A percentile compares a stretch with the other conserved stretches of the same genome.
Conservation (phyloP, 2,113 vertebrate genomes). For the Atractosteus spatula region DNA sequence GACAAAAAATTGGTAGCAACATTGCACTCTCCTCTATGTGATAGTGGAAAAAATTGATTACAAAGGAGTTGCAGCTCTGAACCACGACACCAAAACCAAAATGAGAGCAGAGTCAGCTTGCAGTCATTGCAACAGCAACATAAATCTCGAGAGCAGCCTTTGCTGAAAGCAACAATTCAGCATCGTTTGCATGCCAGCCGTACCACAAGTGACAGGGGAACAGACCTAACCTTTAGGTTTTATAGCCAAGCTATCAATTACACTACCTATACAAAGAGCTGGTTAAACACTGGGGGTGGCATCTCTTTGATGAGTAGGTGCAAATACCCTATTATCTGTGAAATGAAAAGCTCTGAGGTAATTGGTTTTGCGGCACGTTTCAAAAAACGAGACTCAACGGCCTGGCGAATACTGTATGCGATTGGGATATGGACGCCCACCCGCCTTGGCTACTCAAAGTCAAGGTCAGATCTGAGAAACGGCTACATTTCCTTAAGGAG, state of each 20-base stretch:
- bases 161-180: neutral
- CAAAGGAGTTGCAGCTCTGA: constrained; percentile 20
- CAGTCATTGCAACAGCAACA: constrained; percentile 10
- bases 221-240: neutral
- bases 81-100: constrained; percentile 15
- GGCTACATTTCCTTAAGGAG: too few relatives aligned
- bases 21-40: constrained; percentile 12
- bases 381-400: too few relatives aligned
- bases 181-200: neutral
- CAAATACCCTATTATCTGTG: too few relatives aligned
- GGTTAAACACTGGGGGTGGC: neutral
- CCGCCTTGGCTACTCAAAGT: too few relatives aligned
- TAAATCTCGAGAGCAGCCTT: constrained; percentile 6
- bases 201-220: neutral
- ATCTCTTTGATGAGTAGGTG: neutral
- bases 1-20: constrained; percentile 37
- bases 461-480: too few relatives aligned
- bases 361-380: too few relatives aligned
- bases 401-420: too few relatives aligned
- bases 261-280: neutral
- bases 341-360: too few relatives aligned
- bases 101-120: neutral
- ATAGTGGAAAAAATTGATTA: constrained; percentile 1
- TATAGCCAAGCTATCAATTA: neutral
- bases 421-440: too few relatives aligned